A percentile compares a stretch with the other conserved stretches of the same genome.
phyloP scores from a whole-genome alignment of 2,888 invertebrate genomes.

The Brachyptera putata region DNA sequence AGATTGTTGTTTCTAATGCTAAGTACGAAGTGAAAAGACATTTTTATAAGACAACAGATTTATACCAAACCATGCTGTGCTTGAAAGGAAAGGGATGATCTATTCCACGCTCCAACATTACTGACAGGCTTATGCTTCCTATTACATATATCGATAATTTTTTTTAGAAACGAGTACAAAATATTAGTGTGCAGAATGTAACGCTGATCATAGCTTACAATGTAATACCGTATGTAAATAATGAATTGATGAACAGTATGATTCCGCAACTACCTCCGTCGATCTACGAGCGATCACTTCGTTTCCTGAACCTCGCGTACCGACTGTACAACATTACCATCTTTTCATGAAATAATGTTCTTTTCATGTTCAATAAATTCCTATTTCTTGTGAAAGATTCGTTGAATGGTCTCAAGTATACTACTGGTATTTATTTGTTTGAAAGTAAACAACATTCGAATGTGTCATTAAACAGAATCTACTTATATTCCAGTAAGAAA shows the following conservation, averaged over 20 bases:
- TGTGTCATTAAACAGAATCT: too few relatives aligned
- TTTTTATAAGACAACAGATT: slow-evolving; percentile 33
- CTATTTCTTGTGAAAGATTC: too few relatives aligned
- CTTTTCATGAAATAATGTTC: too few relatives aligned
- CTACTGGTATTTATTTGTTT: too few relatives aligned
- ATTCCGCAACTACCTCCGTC: slow-evolving; percentile 34
- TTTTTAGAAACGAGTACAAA: slow-evolving; percentile 34
- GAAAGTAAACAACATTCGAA: too few relatives aligned
- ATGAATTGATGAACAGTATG: slow-evolving; percentile 21
- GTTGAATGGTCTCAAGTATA: too few relatives aligned
- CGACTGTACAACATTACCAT: background rate
- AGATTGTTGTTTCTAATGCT: slow-evolving; percentile 35
- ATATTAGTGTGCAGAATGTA: slow-evolving; percentile 25
- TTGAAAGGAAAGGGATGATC: slow-evolving; percentile 23
- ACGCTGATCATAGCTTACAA: slow-evolving; percentile 14
- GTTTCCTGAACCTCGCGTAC: background rate
- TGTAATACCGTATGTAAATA: slow-evolving; percentile 21
- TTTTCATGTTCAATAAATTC: too few relatives aligned
- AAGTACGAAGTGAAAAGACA: slow-evolving; percentile 28
- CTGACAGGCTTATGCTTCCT: slow-evolving; percentile 32
- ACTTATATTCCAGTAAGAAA: too few relatives aligned
- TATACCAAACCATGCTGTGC: slow-evolving; percentile 33
- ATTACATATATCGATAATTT: slow-evolving; percentile 25
- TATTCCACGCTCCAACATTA: slow-evolving; percentile 24
- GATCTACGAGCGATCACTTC: slow-evolving; percentile 3